These are phyloP conservation scores for Drosophila nigrodunni DNA, from an alignment of 1,140 invertebrate genomes.

Conservation along the genomic window DNA sequence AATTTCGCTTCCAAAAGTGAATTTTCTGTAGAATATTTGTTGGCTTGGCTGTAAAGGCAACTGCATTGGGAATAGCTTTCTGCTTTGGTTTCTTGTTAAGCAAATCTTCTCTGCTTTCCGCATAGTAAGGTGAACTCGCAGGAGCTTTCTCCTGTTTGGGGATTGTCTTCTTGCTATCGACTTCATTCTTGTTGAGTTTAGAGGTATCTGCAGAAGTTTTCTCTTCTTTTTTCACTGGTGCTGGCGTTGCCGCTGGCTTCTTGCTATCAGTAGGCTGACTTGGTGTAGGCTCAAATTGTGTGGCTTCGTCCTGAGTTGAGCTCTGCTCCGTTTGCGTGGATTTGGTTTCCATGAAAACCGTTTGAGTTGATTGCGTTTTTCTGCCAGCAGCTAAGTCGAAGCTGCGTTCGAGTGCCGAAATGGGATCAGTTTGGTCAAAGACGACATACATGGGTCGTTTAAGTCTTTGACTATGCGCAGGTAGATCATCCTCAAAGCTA, in stretches of 20 bases:
- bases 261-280: too few species aligned
- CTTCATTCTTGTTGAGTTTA: neutral
- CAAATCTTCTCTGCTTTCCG: neutral
- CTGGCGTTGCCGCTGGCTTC: neutral
- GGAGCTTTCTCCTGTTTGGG: neutral
- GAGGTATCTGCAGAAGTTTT: too few species aligned
- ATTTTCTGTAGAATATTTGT: neutral
- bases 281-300: neutral
- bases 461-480: neutral
- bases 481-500: neutral
- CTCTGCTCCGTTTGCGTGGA: constrained; percentile 8
- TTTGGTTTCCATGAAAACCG: constrained; percentile 20
- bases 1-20: neutral
- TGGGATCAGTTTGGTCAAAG: constrained; percentile 20
- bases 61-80: neutral
- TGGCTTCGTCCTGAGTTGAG: neutral
- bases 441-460: constrained; percentile 6
- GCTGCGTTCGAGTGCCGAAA: constrained; percentile 9
- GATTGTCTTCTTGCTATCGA: neutral
- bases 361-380: neutral
- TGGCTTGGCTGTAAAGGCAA: neutral
- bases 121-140: neutral
- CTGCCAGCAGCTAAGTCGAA: neutral
- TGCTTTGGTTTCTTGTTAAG: neutral
- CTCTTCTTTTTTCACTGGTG: neutral